Conservation (phyloP, 30 jellyfish, hydroid and myxozoan species). For the Clytia hemisphaerica region DNA sequence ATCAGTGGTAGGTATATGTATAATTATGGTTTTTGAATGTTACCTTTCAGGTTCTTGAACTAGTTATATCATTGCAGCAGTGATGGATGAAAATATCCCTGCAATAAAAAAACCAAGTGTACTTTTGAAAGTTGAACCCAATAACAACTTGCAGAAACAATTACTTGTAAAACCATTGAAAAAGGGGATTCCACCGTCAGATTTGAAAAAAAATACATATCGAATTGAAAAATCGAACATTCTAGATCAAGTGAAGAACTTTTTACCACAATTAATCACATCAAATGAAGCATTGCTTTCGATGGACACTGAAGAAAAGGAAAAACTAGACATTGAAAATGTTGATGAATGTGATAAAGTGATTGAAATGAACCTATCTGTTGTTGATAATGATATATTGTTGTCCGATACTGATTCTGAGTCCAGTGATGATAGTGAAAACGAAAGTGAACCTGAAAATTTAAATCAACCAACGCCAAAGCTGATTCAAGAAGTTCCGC, state of each 20-base stretch:
- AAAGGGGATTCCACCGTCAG: no score
- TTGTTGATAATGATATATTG: conserved; percentile 1
- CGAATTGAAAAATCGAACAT: not conserved
- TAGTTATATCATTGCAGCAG: no score
- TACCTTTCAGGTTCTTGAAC: no score
- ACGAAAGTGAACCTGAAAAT: not conserved
- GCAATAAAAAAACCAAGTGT: no score
- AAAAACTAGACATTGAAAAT: conserved; percentile 13
- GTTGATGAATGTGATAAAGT: not conserved
- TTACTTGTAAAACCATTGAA: no score
- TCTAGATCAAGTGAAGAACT: conserved; percentile 1
- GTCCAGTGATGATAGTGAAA: not conserved
- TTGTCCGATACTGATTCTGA: conserved; percentile 13
- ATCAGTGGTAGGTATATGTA: no score
- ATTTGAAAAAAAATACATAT: not conserved
- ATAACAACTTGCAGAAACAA: no score
- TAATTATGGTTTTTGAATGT: no score
- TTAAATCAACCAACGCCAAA: no score
- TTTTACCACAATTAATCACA: not conserved
- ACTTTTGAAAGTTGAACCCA: no score
- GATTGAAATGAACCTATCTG: conserved; percentile 3
- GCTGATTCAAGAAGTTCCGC: no score
- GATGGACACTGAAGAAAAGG: not conserved
- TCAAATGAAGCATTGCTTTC: not conserved
- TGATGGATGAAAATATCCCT: no score